A percentile compares a stretch with the other conserved stretches of the same genome.
Conservation (phyloP, 2,888 invertebrate genomes). For the Pterostichus niger region DNA sequence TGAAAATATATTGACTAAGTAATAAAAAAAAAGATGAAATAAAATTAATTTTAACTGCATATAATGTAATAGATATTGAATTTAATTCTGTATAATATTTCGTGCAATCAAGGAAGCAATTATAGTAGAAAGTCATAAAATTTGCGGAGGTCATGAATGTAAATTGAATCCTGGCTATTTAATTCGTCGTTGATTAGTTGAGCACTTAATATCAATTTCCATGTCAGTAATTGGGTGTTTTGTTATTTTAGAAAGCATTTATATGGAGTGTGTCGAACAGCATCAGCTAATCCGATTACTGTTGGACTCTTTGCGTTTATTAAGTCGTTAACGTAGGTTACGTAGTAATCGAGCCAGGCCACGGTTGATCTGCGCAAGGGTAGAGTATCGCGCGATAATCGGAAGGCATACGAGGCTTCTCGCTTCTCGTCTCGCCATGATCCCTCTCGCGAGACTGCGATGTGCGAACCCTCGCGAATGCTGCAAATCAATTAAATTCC, state of each 20-base stretch:
- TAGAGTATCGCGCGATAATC: conserved; percentile 7
- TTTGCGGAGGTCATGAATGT: no score
- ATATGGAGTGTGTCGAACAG: conserved; percentile 15
- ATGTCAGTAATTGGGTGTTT: not conserved
- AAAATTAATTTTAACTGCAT: no score
- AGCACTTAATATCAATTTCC: no score
- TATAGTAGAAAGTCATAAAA: no score
- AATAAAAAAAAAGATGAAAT: no score
- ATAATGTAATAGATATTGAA: no score
- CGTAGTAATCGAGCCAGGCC: conserved; percentile 10
- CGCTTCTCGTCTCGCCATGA: not conserved
- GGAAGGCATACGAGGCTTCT: conserved; percentile 4
- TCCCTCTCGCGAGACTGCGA: conserved; percentile 18
- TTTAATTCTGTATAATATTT: no score
- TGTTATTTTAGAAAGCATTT: conserved; percentile 23
- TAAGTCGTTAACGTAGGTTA: conserved; percentile 59
- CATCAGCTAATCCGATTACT: conserved; percentile 53
- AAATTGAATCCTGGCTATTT: no score
- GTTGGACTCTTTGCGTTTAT: conserved; percentile 58
- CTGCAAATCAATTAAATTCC: conserved; percentile 60
- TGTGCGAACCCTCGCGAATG: conserved; percentile 1
- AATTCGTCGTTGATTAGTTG: not conserved
- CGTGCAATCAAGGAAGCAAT: no score
- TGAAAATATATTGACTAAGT: no score
- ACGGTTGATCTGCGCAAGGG: conserved; percentile 32